phyloP scores from a whole-genome alignment of 1,140 invertebrate genomes.

The Eueides isabella region DNA sequence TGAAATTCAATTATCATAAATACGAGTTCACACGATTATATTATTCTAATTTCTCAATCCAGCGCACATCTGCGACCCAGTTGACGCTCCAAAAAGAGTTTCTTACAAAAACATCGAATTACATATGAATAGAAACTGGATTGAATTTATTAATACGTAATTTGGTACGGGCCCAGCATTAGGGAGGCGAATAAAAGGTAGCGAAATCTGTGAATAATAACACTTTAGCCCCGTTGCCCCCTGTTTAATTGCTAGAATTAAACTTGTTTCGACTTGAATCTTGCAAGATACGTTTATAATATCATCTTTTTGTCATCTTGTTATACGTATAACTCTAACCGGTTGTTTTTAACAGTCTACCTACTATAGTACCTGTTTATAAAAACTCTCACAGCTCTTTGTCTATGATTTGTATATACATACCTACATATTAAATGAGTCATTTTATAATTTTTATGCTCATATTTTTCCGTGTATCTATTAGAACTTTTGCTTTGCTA shows the following conservation, averaged over 20 bases:
- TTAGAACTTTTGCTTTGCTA: not conserved
- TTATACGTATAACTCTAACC: conserved; percentile 37
- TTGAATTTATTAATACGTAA: conserved; percentile 79
- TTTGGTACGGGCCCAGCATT: conserved; percentile 75
- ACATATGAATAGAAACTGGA: conserved; percentile 79
- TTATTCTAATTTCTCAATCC: conserved; percentile 78
- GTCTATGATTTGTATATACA: conserved; percentile 18
- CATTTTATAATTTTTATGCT: not conserved
- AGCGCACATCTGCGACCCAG: conserved; percentile 76
- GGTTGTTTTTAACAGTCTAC: conserved; percentile 27
- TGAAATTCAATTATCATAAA: conserved; percentile 39
- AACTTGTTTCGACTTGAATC: conserved; percentile 43
- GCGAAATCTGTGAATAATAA: conserved; percentile 68
- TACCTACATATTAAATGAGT: not conserved
- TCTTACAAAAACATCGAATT: conserved; percentile 76
- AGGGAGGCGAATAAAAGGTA: conserved; percentile 72
- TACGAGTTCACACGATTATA: conserved; percentile 63
- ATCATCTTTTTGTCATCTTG: conserved; percentile 44
- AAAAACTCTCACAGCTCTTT: conserved; percentile 21
- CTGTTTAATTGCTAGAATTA: conserved; percentile 38
- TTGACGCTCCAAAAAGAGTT: conserved; percentile 70
- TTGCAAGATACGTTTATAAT: conserved; percentile 40
- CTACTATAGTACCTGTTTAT: conserved; percentile 23
- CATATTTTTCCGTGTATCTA: not conserved
- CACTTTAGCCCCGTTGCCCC: conserved; percentile 38